These are phyloP conservation scores for Pecten maximus DNA, from an alignment of 2,888 invertebrate species.

Conservation along the genomic window DNA sequence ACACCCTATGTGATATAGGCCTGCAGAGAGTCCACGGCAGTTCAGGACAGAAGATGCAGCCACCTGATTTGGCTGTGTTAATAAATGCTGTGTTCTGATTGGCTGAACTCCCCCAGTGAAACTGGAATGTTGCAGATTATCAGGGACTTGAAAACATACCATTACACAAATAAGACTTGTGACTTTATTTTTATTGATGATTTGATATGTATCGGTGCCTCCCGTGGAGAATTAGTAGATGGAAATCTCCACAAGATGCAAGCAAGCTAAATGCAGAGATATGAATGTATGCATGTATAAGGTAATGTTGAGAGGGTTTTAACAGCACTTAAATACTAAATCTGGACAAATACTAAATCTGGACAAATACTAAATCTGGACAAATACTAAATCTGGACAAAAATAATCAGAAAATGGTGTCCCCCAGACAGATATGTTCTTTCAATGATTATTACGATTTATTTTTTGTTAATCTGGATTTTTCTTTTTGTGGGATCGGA, in stretches of 20 bases:
- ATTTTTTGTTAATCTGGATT: background rate
- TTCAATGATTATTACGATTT: background rate
- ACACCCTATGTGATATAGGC: slow-evolving; percentile 16
- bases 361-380: background rate
- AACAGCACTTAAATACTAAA: background rate
- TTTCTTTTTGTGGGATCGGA: background rate
- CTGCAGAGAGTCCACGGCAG: slow-evolving; percentile 19
- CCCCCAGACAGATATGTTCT: background rate
- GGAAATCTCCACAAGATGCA: slow-evolving; percentile 19
- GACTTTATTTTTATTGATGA: slow-evolving; percentile 22
- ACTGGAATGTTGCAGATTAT: slow-evolving; percentile 33
- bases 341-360: background rate
- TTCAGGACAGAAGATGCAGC: background rate
- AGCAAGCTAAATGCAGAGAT: background rate
- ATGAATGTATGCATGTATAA: background rate
- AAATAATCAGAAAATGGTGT: background rate
- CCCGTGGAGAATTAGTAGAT: background rate
- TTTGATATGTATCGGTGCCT: slow-evolving; percentile 3
- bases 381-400: background rate
- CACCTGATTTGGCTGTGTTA: slow-evolving; percentile 17
- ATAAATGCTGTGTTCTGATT: slow-evolving; percentile 25
- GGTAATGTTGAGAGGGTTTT: background rate
- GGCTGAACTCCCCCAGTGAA: slow-evolving; percentile 28
- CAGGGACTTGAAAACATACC: slow-evolving; percentile 34
- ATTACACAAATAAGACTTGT: slow-evolving; percentile 12